These are phyloP conservation scores for Tympanuchus pallidicinctus DNA, from an alignment of 2,113 vertebrate species.

Conservation along the genomic window DNA sequence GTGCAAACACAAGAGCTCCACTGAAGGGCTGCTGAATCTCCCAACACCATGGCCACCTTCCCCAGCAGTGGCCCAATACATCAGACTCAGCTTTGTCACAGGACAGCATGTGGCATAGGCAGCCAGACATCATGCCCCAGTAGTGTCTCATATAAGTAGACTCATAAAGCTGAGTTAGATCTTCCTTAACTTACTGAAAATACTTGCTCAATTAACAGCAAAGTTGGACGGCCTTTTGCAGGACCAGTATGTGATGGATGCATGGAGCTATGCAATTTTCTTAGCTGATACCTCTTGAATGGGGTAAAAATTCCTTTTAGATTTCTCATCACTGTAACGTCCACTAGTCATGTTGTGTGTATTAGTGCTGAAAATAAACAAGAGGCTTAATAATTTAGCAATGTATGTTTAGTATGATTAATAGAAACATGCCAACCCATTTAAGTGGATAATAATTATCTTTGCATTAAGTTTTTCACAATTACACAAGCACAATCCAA, in stretches of 20 bases:
- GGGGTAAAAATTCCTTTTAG: neutral
- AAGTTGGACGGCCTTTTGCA: neutral
- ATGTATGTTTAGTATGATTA: neutral
- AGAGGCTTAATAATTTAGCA: conserved; percentile 14
- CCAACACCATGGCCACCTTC: neutral
- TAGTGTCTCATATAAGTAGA: neutral
- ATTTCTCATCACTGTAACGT: neutral
- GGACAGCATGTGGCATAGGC: neutral
- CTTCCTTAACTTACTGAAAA: neutral
- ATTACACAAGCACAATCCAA: conserved; percentile 15
- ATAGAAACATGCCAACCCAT: neutral
- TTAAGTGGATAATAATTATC: conserved; percentile 2
- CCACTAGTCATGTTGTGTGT: neutral
- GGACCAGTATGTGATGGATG: neutral
- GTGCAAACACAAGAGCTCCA: accelerated
- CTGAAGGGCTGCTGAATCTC: neutral
- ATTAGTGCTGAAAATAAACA: neutral
- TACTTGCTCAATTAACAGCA: neutral
- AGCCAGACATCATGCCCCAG: neutral
- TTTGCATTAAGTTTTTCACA: neutral
- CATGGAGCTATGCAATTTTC: neutral
- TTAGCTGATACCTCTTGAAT: neutral
- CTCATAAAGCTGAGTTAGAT: neutral
- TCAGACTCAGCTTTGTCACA: neutral
- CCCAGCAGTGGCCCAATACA: neutral